Conservation (phyloP, 2,113 vertebrate species). For the Alexandromys fortis region DNA sequence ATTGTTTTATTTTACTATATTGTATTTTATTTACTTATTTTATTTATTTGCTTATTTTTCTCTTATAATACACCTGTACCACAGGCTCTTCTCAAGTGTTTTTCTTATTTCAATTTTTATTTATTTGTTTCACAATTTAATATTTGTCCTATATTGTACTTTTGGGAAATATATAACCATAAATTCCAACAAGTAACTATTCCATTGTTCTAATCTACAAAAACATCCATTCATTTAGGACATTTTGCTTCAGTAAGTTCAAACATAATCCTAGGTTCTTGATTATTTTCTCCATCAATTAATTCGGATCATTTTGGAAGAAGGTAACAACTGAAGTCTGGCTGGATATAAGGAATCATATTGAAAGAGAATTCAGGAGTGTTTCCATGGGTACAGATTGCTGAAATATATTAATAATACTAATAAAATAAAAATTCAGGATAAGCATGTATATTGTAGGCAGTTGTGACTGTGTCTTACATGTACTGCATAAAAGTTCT, state of each 20-base stretch:
- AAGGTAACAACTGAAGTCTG: background rate
- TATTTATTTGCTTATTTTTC: too few relatives aligned
- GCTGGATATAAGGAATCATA: background rate
- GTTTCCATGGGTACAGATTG: background rate
- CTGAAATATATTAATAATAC: background rate
- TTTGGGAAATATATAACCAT: background rate
- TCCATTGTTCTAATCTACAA: background rate
- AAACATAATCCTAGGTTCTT: background rate
- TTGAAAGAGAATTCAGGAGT: conserved; percentile 8
- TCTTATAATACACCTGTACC: too few relatives aligned
- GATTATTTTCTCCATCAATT: background rate
- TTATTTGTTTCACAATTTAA: conserved; percentile 8
- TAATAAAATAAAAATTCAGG: conserved; percentile 7
- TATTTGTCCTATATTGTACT: conserved; percentile 14
- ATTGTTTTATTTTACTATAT: background rate
- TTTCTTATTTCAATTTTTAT: background rate
- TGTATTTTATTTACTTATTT: too few relatives aligned
- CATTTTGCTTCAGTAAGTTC: background rate
- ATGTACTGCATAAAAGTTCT: background rate
- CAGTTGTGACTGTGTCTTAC: background rate
- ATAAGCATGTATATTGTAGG: background rate
- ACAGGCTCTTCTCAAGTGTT: background rate
- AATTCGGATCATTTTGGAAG: background rate
- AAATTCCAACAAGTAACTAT: background rate
- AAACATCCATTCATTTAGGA: background rate